Conservation (phyloP, 2,797 vertebrate genomes). For the Danio choprae region DNA sequence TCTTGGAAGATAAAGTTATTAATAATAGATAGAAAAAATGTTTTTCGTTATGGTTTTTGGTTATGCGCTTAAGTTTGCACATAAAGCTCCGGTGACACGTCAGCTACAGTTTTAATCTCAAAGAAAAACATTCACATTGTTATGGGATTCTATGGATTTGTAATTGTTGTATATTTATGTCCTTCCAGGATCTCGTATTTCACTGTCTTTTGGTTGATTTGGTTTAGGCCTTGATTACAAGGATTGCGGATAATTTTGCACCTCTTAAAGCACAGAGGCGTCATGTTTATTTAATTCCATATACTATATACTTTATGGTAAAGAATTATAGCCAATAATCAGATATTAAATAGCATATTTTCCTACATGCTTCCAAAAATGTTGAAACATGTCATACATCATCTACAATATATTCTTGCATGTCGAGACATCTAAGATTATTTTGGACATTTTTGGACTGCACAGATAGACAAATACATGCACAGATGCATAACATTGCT, state of each 20-base stretch:
- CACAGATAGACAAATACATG: not conserved
- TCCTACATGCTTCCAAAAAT: not conserved
- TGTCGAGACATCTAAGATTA: not conserved
- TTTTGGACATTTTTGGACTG: not conserved
- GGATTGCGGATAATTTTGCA: constrained; percentile 1
- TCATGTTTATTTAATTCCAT: no score
- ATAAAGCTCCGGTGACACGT: fast-evolving
- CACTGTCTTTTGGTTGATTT: constrained; percentile 25
- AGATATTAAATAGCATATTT: not conserved
- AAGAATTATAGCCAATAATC: not conserved
- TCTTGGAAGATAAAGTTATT: constrained; percentile 43
- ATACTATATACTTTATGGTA: not conserved
- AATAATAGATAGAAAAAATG: not conserved
- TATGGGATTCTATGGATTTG: not conserved
- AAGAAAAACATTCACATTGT: not conserved
- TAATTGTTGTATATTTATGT: not conserved
- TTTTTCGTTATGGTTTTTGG: not conserved
- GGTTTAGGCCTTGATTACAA: constrained; percentile 31
- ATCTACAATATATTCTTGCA: not conserved
- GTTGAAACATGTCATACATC: not conserved
- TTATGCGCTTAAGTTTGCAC: no score
- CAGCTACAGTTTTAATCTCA: not conserved
- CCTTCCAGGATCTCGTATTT: constrained; percentile 56
- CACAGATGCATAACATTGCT: not conserved
- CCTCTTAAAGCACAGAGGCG: not conserved